Evolutionary conservation across 2,888 invertebrate species (phyloP), one percentile per base, ranked within the genome.

Genomic region (Pristionchus mayeri): DNA sequence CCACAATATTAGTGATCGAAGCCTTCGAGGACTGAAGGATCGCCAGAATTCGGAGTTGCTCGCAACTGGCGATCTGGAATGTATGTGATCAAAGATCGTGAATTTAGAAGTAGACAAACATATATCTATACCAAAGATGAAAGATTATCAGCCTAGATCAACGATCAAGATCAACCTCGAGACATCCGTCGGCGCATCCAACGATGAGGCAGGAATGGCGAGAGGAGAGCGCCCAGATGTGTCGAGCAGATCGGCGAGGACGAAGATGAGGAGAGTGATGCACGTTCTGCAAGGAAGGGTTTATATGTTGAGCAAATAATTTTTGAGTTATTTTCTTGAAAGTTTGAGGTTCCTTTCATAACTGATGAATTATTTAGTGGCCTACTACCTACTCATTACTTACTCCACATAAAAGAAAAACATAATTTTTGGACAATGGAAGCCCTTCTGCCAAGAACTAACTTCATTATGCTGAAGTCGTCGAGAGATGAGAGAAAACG

Each of bases 141-240:
- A n/a, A n/a, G n/a, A n/a, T n/a, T 67, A 37, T 3, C 34, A 24
- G 34, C 11, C 54, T 21, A 50, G 21, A 40, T 11, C 34, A 27
- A 30, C 3, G 57, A 24, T 71, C 34, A 34, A 54, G 52, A 18
- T 86, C 88, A 18, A 91, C 86, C 85, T 91, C 90, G n/a, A 91
- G 82, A 24, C 86, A 85, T n/a, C 91, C 91, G 76, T 91, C 90
- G 7, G 90, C 87, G 48, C 90, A 91, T 37, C 91, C 91, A 6
- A 91, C 37, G 0, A 87, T 84, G 4, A 88, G 79, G 7, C 89
- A 85, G 21, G 85, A 86, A 9, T 86, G 52, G 21, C 90, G 88
- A 24, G 86, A 86, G 9, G 87, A 85, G 21, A 89, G 44, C 13
- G 87, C 84, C 89, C 89, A 89, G 24, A 89, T 85, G 80, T 54